A percentile compares a stretch with the other conserved stretches of the same genome.
These are phyloP conservation scores for Halocynthia aurantium DNA, from an alignment of 23 tunicate genomes.

Conservation along the genomic window DNA sequence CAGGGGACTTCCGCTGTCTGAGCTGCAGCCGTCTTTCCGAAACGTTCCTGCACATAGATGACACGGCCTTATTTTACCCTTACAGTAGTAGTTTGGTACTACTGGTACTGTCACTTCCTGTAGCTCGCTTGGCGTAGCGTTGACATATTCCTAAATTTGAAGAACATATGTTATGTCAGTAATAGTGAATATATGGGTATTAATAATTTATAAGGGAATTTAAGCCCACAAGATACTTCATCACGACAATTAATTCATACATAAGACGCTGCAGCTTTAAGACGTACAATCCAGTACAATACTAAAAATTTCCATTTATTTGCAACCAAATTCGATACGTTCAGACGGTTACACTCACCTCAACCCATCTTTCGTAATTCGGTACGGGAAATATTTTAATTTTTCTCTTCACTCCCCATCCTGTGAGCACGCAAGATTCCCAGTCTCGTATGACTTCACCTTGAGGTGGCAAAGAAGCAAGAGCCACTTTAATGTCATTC, in stretches of 20 bases:
- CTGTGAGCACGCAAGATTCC: conserved; percentile 22
- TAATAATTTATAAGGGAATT: neutral
- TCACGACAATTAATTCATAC: no score
- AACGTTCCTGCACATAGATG: conserved; percentile 38
- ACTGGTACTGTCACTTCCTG: conserved; percentile 43
- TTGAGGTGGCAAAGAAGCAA: conserved; percentile 30
- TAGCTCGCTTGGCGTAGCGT: conserved; percentile 26
- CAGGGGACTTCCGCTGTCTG: conserved; percentile 52
- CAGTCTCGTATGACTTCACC: conserved; percentile 12
- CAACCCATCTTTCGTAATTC: conserved; percentile 20
- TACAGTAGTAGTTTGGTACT: conserved; percentile 27
- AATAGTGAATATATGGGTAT: neutral
- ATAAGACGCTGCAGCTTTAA: neutral
- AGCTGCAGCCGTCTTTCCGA: conserved; percentile 32
- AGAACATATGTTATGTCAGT: conserved; percentile 3
- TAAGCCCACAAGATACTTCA: no score
- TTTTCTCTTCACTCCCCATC: conserved; percentile 32
- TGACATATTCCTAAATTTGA: conserved; percentile 6
- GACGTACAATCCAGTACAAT: neutral
- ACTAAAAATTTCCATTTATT: neutral
- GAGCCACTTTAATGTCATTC: conserved; percentile 8
- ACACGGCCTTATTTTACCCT: conserved; percentile 42
- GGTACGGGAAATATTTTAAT: conserved; percentile 28
- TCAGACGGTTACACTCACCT: conserved; percentile 6
- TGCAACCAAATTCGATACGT: neutral